A percentile compares a stretch with the other conserved stretches of the same genome.
Evolutionary conservation across 1,140 invertebrate genomes (phyloP).

Genomic region (Venturia canescens): DNA sequence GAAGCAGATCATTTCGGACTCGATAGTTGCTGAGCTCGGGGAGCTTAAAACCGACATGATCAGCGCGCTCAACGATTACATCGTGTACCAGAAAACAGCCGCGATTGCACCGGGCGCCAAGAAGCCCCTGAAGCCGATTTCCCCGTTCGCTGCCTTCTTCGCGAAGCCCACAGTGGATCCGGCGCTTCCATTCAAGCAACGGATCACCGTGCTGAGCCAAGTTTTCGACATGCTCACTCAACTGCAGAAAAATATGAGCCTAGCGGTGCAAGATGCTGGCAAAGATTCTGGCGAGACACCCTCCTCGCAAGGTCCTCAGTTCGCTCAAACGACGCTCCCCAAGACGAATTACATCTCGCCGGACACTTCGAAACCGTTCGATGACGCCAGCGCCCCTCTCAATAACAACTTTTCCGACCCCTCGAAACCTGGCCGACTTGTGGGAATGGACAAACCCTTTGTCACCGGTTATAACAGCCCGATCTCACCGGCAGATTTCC

Average conservation of each 20-base stretch:
- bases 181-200: slow-evolving; percentile 68
- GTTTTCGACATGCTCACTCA: slow-evolving; percentile 72
- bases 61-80: slow-evolving; percentile 66
- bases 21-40: slow-evolving; percentile 67
- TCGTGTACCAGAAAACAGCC: slow-evolving; percentile 63
- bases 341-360: neutral
- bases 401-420: slow-evolving; percentile 67
- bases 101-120: slow-evolving; percentile 46
- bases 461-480: neutral
- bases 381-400: slow-evolving; percentile 28
- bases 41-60: slow-evolving; percentile 70
- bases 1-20: slow-evolving; percentile 69
- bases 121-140: slow-evolving; percentile 63
- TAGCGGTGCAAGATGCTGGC: slow-evolving; percentile 60
- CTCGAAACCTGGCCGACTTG: slow-evolving; percentile 64
- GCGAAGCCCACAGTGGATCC: slow-evolving; percentile 59
- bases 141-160: slow-evolving; percentile 59
- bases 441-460: slow-evolving; percentile 41
- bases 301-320: neutral
- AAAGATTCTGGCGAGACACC: slow-evolving; percentile 46
- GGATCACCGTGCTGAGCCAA: slow-evolving; percentile 68
- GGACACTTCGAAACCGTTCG: neutral
- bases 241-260: slow-evolving; percentile 70
- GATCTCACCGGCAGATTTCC: neutral
- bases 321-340: neutral